Conservation (phyloP, 2,797 vertebrate species). For the Phataginus tetradactyla region DNA sequence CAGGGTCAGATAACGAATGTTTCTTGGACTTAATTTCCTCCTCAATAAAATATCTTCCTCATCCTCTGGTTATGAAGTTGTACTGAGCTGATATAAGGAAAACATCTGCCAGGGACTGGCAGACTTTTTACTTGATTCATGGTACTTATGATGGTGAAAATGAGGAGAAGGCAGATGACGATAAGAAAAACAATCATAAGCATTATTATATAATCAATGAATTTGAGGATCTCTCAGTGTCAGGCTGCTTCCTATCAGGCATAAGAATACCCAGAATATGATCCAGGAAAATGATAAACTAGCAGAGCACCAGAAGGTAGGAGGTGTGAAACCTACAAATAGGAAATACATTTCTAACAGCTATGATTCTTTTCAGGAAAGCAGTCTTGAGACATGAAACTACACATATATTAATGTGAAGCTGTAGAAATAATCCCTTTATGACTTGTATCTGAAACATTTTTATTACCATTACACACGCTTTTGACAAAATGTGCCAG, state of each 20-base stretch:
- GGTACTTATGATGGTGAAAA: not conserved
- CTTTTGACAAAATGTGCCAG: not conserved
- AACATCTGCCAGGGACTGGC: not conserved
- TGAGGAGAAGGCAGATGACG: not conserved
- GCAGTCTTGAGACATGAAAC: not conserved
- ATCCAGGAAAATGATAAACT: not conserved
- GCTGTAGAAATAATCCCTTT: not conserved
- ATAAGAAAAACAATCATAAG: not conserved
- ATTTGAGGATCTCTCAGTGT: not conserved
- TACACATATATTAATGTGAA: not conserved
- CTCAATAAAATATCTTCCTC: not conserved
- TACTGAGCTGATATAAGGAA: not conserved
- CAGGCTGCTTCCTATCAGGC: not conserved
- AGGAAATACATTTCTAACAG: not conserved
- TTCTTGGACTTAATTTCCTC: not conserved
- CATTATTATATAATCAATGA: not conserved
- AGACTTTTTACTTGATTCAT: not conserved
- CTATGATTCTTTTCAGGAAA: not conserved
- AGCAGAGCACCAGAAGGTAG: not conserved
- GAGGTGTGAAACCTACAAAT: not conserved
- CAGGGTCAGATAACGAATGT: not conserved
- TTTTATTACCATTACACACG: not conserved
- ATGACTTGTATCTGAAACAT: not conserved
- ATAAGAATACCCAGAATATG: not conserved
- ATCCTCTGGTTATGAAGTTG: not conserved